Evolutionary conservation across 2,797 vertebrate genomes (phyloP), one percentile per base, ranked within the genome.

Genomic region (Moxostoma hubbsi): DNA sequence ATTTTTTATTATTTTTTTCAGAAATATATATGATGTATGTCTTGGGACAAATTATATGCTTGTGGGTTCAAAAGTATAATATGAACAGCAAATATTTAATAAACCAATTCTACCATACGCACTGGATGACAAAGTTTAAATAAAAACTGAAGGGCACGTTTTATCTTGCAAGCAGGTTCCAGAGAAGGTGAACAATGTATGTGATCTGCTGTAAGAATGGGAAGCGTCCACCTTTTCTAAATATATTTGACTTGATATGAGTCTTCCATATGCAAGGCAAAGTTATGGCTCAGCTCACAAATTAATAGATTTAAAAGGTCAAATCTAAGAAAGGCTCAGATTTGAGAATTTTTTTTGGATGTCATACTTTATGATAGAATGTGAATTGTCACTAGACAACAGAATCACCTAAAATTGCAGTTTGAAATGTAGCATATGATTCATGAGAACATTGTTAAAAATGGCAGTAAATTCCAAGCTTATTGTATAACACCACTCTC

Each of bases 211-310:
- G 61, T 16, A 46, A 65, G 72, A 65, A 82, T 81, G 68, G 77
- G 79, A 81, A 86, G 84, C 36, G n/a, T 85, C 80, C 84, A 86
- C 77, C 80, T 86, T 55, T 63, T 85, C 89, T 88, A 82, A 87
- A 90, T 91, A 93, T 91, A 93, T 85, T 86, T 92, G 92, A 91
- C 84, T 87, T 92, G 89, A 92, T 85, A 51, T 77, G 45, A 80
- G 65, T 89, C 85, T 88, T 85, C 66, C 54, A 84, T 67, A 82
- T 77, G 87, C 88, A 86, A 85, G 90, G 91, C 90, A 93, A 92
- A 92, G 89, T 86, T 73, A 74, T 77, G 68, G 86, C 87, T 93
- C 91, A 85, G 87, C 87, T 90, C 81, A 86, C 87, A 85, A 87
- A 92, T 75, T 84, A 73, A 46, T 45, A 68, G 24, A 45, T 62